Evolutionary conservation across 2,888 invertebrate species (phyloP), one percentile per base, ranked within the genome.

Genomic region (Andricus curvator): DNA sequence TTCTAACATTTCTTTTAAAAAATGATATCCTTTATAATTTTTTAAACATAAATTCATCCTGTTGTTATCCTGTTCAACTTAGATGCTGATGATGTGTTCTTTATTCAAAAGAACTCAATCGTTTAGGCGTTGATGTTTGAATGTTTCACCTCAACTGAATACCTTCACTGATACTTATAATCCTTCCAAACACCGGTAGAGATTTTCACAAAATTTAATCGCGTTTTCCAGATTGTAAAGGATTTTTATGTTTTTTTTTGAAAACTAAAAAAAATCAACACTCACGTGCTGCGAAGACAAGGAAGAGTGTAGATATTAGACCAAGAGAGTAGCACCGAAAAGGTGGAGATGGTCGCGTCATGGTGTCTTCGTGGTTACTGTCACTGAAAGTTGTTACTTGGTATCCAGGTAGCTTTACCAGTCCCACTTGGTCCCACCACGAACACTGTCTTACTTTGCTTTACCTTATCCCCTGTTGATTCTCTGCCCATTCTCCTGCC

Each of bases 321-420:
- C 88, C 88, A 79, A 86, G 82, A 78, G 86, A 81, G 82, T 83
- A 82, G 85, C 86, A 86, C 86, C 88, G 88, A 83, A 87, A 78
- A 86, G 86, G 83, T 80, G 88, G 85, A 88, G 90, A 86, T 90
- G 92, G 88, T 90, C 89, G 90, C 90, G 89, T 90, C 92, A 92
- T 92, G 92, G 88, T 90, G 91, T 89, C 91, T 90, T 90, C 90
- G 89, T 90, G 90, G 89, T 92, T 90, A 92, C 92, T 92, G 92
- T 88, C 89, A 89, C 88, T 86, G 90, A 89, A 89, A 90, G 91
- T 90, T 87, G 83, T 89, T 85, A 88, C 85, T 87, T 86, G 88
- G 37, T 9, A 8, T 37, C 37, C 37, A 90, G 85, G 85, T 89
- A 88, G 88, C 89, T 90, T 90, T 88, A 88, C 88, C 86, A 87